A percentile compares a stretch with the other conserved stretches of the same genome.
Conservation (phyloP, 2,888 invertebrate genomes). For the Clivina fossor region DNA sequence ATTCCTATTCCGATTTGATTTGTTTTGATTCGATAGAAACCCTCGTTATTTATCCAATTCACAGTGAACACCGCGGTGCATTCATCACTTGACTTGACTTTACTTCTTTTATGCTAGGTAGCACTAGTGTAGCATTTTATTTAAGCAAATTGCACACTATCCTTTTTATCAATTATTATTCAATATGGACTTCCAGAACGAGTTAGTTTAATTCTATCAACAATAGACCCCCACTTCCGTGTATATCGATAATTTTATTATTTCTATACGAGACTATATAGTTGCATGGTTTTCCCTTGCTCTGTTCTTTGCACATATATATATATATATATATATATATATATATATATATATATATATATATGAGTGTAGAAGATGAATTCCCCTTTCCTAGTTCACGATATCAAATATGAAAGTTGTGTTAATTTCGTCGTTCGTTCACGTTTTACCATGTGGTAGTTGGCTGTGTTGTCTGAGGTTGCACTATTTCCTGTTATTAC, state of each 20-base stretch:
- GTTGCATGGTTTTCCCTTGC: constrained; percentile 20
- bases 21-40: too few species aligned
- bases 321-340: constrained; percentile 7
- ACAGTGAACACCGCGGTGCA: constrained; percentile 46
- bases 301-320: constrained; percentile 2
- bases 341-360: constrained; percentile 4
- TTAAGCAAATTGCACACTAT: constrained; percentile 3
- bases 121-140: constrained; percentile 21
- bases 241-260: background rate
- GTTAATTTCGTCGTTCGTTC: constrained; percentile 25
- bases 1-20: too few species aligned
- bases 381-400: too few species aligned
- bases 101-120: constrained; percentile 20
- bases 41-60: constrained; percentile 24
- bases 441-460: constrained; percentile 38
- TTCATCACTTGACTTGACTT: constrained; percentile 38
- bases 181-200: background rate
- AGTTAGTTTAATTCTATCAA: background rate
- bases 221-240: background rate
- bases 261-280: background rate
- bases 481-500: constrained; percentile 44
- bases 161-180: too few species aligned
- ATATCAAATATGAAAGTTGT: too few species aligned
- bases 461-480: constrained; percentile 56
- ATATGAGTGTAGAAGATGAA: too few species aligned